Conservation (phyloP, 2,797 vertebrate genomes). For the Rhodeus uyekii region DNA sequence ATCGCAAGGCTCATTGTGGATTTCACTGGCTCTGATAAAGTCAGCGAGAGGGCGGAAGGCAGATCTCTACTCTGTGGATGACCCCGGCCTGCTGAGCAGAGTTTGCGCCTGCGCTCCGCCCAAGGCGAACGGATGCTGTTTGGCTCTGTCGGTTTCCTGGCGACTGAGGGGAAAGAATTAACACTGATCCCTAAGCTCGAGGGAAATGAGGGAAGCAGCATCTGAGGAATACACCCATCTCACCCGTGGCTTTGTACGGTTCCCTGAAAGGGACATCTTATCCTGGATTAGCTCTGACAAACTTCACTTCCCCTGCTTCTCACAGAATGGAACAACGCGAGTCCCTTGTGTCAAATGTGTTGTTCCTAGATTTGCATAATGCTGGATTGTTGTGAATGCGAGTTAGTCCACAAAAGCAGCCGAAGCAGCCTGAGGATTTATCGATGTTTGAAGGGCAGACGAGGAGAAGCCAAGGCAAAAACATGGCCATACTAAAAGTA, state of each 20-base stretch:
- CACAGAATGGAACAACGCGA: conserved; percentile 52
- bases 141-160: conserved; percentile 44
- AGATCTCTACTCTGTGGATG: conserved; percentile 24
- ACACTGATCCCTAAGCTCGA: conserved; percentile 47
- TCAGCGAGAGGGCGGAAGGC: neutral
- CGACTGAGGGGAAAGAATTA: conserved; percentile 49
- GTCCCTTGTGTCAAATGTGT: conserved; percentile 64
- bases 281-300: conserved; percentile 69
- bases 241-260: conserved; percentile 52
- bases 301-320: conserved; percentile 67
- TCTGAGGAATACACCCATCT: conserved; percentile 45
- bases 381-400: conserved; percentile 62
- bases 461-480: conserved; percentile 13
- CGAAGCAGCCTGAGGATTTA: conserved; percentile 49
- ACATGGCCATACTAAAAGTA: conserved; percentile 27
- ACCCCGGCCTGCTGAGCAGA: conserved; percentile 8
- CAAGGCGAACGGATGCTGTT: conserved; percentile 27
- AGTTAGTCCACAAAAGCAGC: conserved; percentile 65
- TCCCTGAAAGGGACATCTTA: conserved; percentile 65
- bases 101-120: conserved; percentile 18
- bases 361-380: conserved; percentile 70
- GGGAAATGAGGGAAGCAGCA: conserved; percentile 51
- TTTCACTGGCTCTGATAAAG: conserved; percentile 31
- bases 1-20: conserved; percentile 27
- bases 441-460: conserved; percentile 48